Evolutionary conservation across 2,113 vertebrate species (phyloP).

Genomic region (Bucco capensis): DNA sequence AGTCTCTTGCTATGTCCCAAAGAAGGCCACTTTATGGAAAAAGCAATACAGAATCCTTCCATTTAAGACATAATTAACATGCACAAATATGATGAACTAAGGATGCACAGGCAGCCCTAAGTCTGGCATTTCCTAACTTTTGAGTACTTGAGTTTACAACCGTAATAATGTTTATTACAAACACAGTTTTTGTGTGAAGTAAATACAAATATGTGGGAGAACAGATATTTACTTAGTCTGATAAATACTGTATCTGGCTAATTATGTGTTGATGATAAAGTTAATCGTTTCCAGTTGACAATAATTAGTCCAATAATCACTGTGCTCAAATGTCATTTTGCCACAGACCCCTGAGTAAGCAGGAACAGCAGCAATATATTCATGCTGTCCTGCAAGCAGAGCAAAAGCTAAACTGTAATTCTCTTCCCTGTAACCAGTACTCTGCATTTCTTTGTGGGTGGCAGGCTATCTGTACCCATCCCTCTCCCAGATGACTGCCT

Average conservation of each 20-base stretch:
- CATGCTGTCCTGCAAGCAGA: background rate
- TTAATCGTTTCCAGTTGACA: conserved; percentile 56
- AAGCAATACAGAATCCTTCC: background rate
- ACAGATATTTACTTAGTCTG: conserved; percentile 48
- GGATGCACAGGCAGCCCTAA: background rate
- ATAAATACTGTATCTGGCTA: conserved; percentile 36
- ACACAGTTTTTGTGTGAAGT: conserved; percentile 36
- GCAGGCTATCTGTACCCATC: conserved; percentile 41
- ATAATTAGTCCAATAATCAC: conserved; percentile 37
- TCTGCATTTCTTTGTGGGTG: conserved; percentile 16
- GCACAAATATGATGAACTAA: background rate
- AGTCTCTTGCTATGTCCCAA: background rate
- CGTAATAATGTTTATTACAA: background rate
- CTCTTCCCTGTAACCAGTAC: background rate
- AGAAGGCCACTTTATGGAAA: background rate
- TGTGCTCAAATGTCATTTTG: conserved; percentile 15
- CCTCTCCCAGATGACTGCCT: conserved; percentile 5
- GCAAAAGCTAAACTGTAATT: background rate
- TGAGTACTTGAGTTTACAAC: background rate
- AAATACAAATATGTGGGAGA: conserved; percentile 44
- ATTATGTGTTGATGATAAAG: conserved; percentile 54
- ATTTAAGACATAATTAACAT: background rate
- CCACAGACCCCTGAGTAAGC: conserved; percentile 2
- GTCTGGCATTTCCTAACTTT: background rate
- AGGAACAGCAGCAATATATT: background rate